Conservation (phyloP, 2,113 vertebrate genomes). For the Calonectris borealis region DNA sequence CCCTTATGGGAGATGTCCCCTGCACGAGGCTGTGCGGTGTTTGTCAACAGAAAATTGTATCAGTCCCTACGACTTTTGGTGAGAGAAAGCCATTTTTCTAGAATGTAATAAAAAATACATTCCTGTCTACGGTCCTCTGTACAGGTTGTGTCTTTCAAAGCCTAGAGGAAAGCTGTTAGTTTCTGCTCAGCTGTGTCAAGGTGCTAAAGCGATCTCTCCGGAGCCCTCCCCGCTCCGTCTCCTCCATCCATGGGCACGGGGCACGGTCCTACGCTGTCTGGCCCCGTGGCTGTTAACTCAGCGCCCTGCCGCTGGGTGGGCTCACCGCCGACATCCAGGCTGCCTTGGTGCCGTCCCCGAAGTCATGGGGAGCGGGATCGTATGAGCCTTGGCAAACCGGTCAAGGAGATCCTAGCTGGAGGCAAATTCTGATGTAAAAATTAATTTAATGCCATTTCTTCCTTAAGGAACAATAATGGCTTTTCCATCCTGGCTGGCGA, state of each 20-base stretch:
- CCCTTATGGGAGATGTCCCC: background rate
- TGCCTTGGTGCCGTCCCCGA: background rate
- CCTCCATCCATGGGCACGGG: fast-evolving
- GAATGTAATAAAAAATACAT: background rate
- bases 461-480: fast-evolving
- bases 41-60: background rate
- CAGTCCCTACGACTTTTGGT: background rate
- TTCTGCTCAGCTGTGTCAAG: background rate
- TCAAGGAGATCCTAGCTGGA: background rate
- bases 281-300: fast-evolving
- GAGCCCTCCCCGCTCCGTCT: fast-evolving
- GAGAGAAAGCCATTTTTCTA: background rate
- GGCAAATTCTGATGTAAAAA: background rate
- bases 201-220: background rate
- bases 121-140: background rate
- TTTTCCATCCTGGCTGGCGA: fast-evolving
- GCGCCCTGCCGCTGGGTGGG: background rate
- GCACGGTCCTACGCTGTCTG: fast-evolving
- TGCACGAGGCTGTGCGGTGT: background rate
- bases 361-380: fast-evolving
- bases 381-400: fast-evolving
- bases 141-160: background rate
- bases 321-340: background rate
- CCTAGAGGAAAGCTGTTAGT: background rate
- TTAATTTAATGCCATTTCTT: background rate